Evolutionary conservation across 2,797 vertebrate genomes (phyloP).

Genomic region (Megalops cyprinoides): DNA sequence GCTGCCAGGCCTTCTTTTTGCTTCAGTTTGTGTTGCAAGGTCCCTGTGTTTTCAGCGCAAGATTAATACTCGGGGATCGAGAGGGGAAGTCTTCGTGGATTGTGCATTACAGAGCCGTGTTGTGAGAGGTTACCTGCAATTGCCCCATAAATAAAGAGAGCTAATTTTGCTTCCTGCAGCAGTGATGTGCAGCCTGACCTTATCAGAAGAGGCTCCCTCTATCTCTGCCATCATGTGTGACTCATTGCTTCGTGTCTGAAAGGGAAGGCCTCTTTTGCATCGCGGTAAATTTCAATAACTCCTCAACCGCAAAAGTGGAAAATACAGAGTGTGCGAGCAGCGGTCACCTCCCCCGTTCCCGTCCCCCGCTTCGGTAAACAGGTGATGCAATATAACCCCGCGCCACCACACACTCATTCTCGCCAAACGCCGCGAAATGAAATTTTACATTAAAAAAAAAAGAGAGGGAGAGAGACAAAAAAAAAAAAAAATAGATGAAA

Average conservation of each 20-base stretch:
- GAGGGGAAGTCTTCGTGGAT: no score
- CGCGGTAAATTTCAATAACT: conserved; percentile 65
- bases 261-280: conserved; percentile 40
- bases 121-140: conserved; percentile 12
- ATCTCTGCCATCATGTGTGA: conserved; percentile 62
- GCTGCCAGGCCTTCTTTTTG: no score
- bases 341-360: conserved; percentile 19
- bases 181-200: conserved; percentile 71
- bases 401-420: conserved; percentile 36
- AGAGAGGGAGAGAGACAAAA: conserved; percentile 14
- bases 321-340: conserved; percentile 25
- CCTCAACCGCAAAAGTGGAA: conserved; percentile 49
- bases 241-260: conserved; percentile 52
- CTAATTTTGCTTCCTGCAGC: conserved; percentile 69
- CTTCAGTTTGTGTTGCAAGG: neutral
- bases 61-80: neutral
- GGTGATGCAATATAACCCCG: conserved; percentile 54
- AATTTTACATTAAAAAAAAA: conserved; percentile 36
- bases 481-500: conserved; percentile 33
- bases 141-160: conserved; percentile 64
- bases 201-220: conserved; percentile 65
- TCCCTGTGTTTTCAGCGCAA: neutral
- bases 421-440: conserved; percentile 48
- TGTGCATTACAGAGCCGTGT: neutral
- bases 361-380: conserved; percentile 53